Base-by-base conservation (phyloP, 2,888 invertebrate genomes). In the Tribolium freemani region DNA sequence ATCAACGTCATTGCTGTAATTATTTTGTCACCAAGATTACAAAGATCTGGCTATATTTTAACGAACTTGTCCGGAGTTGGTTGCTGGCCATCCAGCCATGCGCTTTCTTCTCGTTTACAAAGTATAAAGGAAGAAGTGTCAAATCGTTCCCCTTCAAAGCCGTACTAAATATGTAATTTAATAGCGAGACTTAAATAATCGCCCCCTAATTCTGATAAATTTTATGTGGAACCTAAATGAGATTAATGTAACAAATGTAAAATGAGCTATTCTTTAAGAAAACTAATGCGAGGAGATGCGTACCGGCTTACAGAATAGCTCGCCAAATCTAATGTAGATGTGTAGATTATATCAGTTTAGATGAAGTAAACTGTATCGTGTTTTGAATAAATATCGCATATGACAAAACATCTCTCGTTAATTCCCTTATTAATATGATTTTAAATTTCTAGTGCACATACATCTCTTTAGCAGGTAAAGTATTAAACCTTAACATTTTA, bases 201-300 rank as follows among this genome's bases (percentile, higher is more conserved):
- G n/a, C 8, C n/a, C 20, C n/a, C 50, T 63, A 63, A 64, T 38
- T 64, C 54, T 20, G 50, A 38, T 61, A 61, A 61, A 10, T 6
- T 58, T 45, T 60, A 60, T 60, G 44, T 60, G 60, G 44, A 60
- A 16, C 51, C 5, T 63, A 51, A 63, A 63, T 46, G 10, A 56
- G 30, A 16, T 67, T 70, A 66, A 71, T 74, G 71, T 74, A 76
- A 69, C 30, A 68, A 64, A 68, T 73, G 73, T 72, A 76, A 74
- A 74, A 66, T 74, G 78, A 76, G 78, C 77, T 78, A 74, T 78
- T 78, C 78, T 78, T 66, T 78, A 78, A 77, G 78, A 68, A 70
- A 57, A 8, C n/a, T 6, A 44, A 21, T 53, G 26, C 9, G 20
- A 8, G 48, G 38, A 58, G 26, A 20, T 10, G 53, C 46, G 13